Conservation (phyloP, 2,113 vertebrate species). For the Zosterops borbonicus region DNA sequence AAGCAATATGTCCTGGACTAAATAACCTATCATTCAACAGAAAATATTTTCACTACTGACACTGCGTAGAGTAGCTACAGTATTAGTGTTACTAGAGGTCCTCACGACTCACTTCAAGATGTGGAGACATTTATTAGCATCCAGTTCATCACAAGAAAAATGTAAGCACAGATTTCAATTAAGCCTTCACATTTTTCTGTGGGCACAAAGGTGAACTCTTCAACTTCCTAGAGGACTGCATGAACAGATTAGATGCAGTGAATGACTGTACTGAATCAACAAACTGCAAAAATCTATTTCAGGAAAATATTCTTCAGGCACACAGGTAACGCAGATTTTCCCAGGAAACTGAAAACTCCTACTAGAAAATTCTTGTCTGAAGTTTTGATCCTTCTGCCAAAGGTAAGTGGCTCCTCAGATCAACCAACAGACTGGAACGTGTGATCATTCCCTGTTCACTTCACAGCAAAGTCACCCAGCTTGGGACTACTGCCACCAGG, state of each 20-base stretch:
- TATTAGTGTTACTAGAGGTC: background rate
- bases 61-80: background rate
- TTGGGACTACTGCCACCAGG: background rate
- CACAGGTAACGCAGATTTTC: background rate
- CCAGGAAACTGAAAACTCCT: background rate
- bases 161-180: background rate
- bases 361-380: background rate
- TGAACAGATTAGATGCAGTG: background rate
- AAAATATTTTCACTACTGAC: background rate
- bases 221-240: background rate
- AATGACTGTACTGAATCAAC: background rate
- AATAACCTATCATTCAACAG: background rate
- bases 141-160: background rate
- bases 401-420: background rate
- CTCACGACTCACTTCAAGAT: background rate
- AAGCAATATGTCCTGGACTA: background rate
- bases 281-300: background rate
- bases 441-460: accelerated
- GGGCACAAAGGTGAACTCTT: background rate
- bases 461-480: background rate
- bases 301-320: background rate
- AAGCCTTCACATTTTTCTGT: background rate
- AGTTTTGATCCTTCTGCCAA: background rate
- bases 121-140: background rate
- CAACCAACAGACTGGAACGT: background rate